Percentiles rank a stretch among this genome's conserved stretches.
Evolutionary conservation across 2,797 vertebrate genomes (phyloP).

Genomic region (Acipenser transmontanus): DNA sequence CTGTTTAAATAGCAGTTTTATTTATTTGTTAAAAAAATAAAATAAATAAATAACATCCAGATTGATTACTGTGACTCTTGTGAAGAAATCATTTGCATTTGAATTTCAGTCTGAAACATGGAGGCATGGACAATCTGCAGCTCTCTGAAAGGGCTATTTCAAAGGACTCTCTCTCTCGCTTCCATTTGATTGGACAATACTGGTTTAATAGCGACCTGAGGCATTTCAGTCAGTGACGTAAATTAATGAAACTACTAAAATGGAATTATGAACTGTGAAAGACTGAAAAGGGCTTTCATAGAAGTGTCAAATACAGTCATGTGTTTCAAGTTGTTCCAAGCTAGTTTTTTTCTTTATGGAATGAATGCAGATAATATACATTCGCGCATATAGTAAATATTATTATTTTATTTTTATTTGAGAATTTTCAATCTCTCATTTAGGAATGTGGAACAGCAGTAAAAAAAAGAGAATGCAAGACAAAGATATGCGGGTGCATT

Average conservation of each 20-base stretch:
- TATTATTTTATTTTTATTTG: background rate
- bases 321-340: too few relatives aligned
- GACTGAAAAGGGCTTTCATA: background rate
- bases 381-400: background rate
- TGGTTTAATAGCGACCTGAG: background rate
- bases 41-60: background rate
- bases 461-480: background rate
- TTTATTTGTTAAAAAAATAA: background rate
- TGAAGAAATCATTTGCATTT: background rate
- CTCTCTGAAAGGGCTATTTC: background rate
- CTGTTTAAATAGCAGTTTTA: background rate
- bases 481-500: too few relatives aligned
- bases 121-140: background rate
- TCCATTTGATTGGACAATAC: background rate
- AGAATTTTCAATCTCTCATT: background rate
- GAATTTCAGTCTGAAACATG: background rate
- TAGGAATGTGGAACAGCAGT: background rate
- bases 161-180: background rate
- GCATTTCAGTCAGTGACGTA: slow-evolving; percentile 1
- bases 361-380: too few relatives aligned
- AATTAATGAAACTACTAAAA: background rate
- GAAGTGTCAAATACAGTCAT: background rate
- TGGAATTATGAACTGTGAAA: background rate
- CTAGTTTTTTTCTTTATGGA: too few relatives aligned
- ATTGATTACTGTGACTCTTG: background rate